Evolutionary conservation across 2,888 invertebrate genomes (phyloP).

Genomic region (Dolichomitus sp.): DNA sequence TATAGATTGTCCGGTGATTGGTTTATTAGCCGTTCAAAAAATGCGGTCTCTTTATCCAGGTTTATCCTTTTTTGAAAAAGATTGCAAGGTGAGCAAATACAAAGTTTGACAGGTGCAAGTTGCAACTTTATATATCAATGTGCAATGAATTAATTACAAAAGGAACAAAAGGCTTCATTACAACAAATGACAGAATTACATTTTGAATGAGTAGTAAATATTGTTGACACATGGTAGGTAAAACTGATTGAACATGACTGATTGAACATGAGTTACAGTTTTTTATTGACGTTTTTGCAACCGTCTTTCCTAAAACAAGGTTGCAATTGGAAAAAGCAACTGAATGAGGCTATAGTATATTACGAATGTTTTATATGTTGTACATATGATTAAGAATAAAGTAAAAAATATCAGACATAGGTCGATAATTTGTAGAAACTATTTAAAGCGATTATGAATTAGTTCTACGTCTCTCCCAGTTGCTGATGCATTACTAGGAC

Average conservation of each 20-base stretch:
- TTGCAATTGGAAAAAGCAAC: not conserved
- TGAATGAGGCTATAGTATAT: not conserved
- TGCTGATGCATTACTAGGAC: not conserved
- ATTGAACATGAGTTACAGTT: not conserved
- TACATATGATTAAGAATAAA: not conserved
- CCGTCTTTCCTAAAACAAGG: not conserved
- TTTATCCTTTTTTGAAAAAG: not conserved
- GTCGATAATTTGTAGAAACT: constrained; percentile 19
- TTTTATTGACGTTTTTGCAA: not conserved
- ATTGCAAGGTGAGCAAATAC: not conserved
- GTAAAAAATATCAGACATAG: not conserved
- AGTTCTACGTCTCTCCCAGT: not conserved
- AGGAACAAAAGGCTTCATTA: too few species aligned
- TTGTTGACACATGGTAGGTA: too few species aligned
- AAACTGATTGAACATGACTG: not conserved
- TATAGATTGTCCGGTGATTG: constrained; percentile 83
- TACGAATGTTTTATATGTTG: not conserved
- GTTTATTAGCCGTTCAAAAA: constrained; percentile 81
- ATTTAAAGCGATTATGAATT: constrained; percentile 1
- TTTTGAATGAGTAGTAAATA: too few species aligned
- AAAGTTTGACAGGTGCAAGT: not conserved
- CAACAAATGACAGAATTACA: too few species aligned
- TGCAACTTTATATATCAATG: not conserved
- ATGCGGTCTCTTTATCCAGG: constrained; percentile 70
- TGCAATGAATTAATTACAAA: too few species aligned